Base-by-base conservation (phyloP, 2,113 vertebrate genomes). In the Ictalurus punctatus region DNA sequence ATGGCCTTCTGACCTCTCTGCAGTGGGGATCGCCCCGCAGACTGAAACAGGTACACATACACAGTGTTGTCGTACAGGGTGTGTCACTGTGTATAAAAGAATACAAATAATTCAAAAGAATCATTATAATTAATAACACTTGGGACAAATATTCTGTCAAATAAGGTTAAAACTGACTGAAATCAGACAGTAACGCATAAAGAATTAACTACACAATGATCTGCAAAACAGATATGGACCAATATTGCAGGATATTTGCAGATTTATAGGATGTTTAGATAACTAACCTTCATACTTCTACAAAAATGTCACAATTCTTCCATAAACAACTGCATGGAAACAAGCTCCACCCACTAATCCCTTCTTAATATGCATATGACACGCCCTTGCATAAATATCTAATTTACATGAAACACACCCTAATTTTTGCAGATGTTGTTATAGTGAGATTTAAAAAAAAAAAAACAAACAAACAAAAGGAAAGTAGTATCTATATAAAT, bases 41-140 rank as follows among this genome's bases (percentile, higher is more conserved):
- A 91, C 90, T 54, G 94, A 96, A 56, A 12, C 56, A 91, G 94
- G 95, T 95, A 92, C 8, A n/a, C 6, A 67, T 1, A n/a, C 37
- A 69, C 65, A 56, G 40, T 40, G 2, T 52, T 6, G 3, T 52
- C 23, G 2, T 13, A 27, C 25, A 52, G 10, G 6, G 17, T 21
- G 2, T 74, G 10, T 48, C 48, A 78, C 40, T 27, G 23, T 25
- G 40, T 48, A 25, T 23, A 12, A 12, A 48, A 76, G 1, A 25
- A 4, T 25, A 17, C 30, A 37, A 19, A 69, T 14, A 4, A 30
- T 30, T 8, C 40, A 6, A 21, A 23, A 37, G 5, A 69, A 17
- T n/a, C 10, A 65, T 12, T 0, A 65, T 10, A n/a, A 67, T 67
- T 10, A n/a, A 67, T 67, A n/a, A n/a, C 23, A 30, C 13, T n/a